Evolutionary conservation across 2,888 invertebrate genomes (phyloP), one percentile per base, ranked within the genome.

Genomic region (Lysandra bellargus): DNA sequence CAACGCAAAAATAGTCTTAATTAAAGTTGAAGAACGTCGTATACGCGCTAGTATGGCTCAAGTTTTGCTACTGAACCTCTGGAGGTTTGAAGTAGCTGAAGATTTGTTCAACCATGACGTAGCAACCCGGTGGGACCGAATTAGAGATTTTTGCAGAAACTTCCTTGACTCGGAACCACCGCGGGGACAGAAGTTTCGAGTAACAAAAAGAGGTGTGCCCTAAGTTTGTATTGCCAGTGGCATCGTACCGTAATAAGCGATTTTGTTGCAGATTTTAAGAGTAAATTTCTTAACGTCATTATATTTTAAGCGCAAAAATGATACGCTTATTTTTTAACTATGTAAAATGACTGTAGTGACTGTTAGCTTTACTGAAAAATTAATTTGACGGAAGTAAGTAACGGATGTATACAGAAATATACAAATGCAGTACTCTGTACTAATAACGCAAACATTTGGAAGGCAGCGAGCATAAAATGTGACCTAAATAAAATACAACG

Each of bases 341-440:
- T 30, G 69, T 37, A 69, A 69, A 33, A 37, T 37, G n/a, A n/a
- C n/a, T n/a, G 30, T 14, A 69, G 33, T 69, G 1, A 64, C 69
- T 69, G 4, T 69, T 69, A 17, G 33, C 69, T 69, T 6, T 17
- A 69, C 33, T 69, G 30, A 69, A 69, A 69, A 14, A 17, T 33
- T 69, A 69, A 69, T 37, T 69, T 69, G 69, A 69, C 17, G 17
- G 69, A 69, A 69, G 33, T 69, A 69, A 69, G 69, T 69, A 69
- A 12, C 30, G 33, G 69, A 69, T 69, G 14, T 37, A 17, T 37
- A 69, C 33, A 64, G 64, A 64, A 30, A 69, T 14, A 23, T 69
- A 37, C 69, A 33, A 69, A 69, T 33, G 69, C 33, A 64, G 64
- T 64, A 30, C 64, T 69, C 33, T 14, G 33, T 69, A 69, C 14